Conservation (phyloP, 2,113 vertebrate genomes). For the Danio rerio region DNA sequence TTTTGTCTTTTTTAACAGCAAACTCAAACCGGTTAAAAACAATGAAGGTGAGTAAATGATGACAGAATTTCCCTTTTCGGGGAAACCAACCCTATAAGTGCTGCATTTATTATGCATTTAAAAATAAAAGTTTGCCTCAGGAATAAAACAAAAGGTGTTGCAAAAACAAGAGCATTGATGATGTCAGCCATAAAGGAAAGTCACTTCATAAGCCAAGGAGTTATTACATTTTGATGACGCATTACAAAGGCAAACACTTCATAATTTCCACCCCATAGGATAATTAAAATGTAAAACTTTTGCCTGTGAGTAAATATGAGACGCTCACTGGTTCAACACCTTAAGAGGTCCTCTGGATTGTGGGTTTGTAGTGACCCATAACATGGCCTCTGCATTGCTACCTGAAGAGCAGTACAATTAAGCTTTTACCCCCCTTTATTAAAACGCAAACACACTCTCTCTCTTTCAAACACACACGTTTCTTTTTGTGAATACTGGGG, state of each 20-base stretch:
- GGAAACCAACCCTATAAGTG: too few relatives aligned
- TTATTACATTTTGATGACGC: background rate
- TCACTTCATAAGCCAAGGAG: background rate
- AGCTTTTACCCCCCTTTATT: constrained; percentile 61
- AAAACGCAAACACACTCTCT: constrained; percentile 46
- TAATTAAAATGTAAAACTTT: background rate
- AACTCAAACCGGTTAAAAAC: too few relatives aligned
- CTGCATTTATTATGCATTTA: too few relatives aligned
- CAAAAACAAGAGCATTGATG: background rate
- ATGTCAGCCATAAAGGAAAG: background rate
- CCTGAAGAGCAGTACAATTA: constrained; percentile 43
- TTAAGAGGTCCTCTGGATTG: constrained; percentile 58
- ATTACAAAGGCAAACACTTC: constrained; percentile 4
- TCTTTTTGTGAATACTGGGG: too few relatives aligned
- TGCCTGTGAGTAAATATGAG: background rate
- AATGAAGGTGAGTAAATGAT: too few relatives aligned
- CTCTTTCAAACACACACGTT: background rate
- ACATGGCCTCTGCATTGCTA: constrained; percentile 55
- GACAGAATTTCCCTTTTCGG: too few relatives aligned
- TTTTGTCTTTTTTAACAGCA: too few relatives aligned
- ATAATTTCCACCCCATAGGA: background rate
- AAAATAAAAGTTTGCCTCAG: too few relatives aligned
- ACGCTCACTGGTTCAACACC: constrained; percentile 56
- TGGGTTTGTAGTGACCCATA: constrained; percentile 57
- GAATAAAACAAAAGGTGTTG: background rate